Percentiles rank a stretch among this genome's conserved stretches.
phyloP scores from a whole-genome alignment of 2,888 invertebrate genomes.

The Cartodere bifasciata region DNA sequence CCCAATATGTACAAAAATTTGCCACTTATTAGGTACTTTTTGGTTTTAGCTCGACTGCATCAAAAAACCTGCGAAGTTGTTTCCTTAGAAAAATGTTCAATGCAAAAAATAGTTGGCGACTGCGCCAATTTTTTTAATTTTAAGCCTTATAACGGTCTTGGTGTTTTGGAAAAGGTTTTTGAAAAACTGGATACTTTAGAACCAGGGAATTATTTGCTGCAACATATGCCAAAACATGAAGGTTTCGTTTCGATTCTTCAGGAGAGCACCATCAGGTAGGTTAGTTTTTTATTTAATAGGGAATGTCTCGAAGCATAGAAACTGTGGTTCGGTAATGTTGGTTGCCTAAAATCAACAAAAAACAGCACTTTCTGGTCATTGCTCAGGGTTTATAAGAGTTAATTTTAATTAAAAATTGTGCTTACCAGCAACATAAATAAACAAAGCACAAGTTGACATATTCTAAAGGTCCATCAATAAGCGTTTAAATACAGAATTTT shows the following conservation, averaged over 20 bases:
- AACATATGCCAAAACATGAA: conserved; percentile 24
- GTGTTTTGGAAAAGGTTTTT: conserved; percentile 24
- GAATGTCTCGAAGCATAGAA: too few species aligned
- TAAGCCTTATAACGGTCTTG: conserved; percentile 23
- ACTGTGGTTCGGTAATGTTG: too few species aligned
- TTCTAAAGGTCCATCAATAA: too few species aligned
- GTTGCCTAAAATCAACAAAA: too few species aligned
- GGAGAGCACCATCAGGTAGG: conserved; percentile 14
- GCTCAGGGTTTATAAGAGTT: too few species aligned
- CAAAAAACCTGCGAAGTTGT: conserved; percentile 21
- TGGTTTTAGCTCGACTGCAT: conserved; percentile 23
- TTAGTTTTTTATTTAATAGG: not conserved
- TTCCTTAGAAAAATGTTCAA: conserved; percentile 22
- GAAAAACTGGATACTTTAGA: conserved; percentile 17
- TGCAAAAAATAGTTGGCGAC: conserved; percentile 25
- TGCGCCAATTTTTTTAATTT: conserved; percentile 22
- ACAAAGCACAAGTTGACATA: too few species aligned
- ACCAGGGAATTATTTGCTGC: conserved; percentile 26
- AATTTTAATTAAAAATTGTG: too few species aligned
- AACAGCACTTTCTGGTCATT: too few species aligned
- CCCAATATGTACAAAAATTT: conserved; percentile 2
- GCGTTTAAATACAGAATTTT: too few species aligned
- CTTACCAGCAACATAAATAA: too few species aligned
- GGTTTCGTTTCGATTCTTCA: conserved; percentile 22
- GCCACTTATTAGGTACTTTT: too few species aligned